phyloP scores from a whole-genome alignment of 2,797 vertebrate species.

The Rhinogobio ventralis region DNA sequence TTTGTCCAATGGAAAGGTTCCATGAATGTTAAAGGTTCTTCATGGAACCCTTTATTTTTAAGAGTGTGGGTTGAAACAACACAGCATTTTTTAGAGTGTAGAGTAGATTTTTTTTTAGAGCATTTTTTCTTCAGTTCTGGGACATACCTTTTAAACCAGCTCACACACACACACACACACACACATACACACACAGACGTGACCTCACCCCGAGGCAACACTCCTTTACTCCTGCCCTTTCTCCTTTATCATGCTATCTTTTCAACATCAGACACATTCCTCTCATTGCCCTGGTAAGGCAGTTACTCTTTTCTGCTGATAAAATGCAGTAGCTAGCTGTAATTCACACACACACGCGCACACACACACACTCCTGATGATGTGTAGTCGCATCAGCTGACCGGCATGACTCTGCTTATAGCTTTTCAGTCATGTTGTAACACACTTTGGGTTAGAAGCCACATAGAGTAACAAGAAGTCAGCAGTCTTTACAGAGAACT shows the following conservation, averaged over 20 bases:
- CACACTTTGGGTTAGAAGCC: background rate
- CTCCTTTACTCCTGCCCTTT: conserved; percentile 1
- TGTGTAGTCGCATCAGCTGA: conserved; percentile 34
- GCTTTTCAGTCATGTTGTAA: conserved; percentile 18
- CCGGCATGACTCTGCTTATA: conserved; percentile 18
- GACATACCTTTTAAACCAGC: conserved; percentile 16
- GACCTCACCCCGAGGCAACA: background rate
- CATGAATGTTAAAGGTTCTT: no score
- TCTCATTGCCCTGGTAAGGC: background rate
- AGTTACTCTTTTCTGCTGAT: conserved; percentile 17
- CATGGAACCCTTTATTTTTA: no score
- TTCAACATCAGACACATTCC: conserved; percentile 34
- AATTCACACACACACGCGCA: background rate
- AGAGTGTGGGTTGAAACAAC: no score
- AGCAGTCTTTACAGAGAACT: background rate
- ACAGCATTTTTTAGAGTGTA: no score
- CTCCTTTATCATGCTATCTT: conserved; percentile 7
- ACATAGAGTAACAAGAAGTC: background rate
- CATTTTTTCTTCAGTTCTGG: background rate
- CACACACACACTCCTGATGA: conserved; percentile 4
- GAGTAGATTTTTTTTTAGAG: no score
- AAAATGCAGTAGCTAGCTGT: conserved; percentile 13
- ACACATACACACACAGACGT: conserved; percentile 16
- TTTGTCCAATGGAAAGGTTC: no score
- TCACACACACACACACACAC: background rate